Percentiles rank a stretch among this genome's conserved stretches.
Conservation (phyloP, 2,888 invertebrate genomes). For the Meloe dianella region DNA sequence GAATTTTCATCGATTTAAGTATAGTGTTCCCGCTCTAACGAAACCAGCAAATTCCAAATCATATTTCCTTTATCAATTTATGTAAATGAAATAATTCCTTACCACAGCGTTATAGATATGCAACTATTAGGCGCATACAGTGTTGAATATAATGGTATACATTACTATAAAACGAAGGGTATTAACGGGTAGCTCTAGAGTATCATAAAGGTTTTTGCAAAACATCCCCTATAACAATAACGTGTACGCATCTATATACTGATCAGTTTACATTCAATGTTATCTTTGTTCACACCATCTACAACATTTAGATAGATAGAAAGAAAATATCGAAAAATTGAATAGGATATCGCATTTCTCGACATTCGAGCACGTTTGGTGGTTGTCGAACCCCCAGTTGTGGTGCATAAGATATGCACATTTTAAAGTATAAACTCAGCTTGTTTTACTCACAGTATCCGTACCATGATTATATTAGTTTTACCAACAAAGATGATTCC, state of each 20-base stretch:
- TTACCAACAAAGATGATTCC: slow-evolving; percentile 33
- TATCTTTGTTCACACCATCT: slow-evolving; percentile 23
- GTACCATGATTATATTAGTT: slow-evolving; percentile 38
- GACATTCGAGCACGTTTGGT: slow-evolving; percentile 47
- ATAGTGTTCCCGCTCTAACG: not conserved
- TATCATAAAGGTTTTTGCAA: slow-evolving; percentile 36
- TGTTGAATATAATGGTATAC: slow-evolving; percentile 31
- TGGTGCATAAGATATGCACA: slow-evolving; percentile 51
- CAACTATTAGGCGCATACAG: slow-evolving; percentile 29
- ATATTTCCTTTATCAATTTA: slow-evolving; percentile 11
- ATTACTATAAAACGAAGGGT: slow-evolving; percentile 36
- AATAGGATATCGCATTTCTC: slow-evolving; percentile 47
- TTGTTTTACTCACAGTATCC: slow-evolving; percentile 26
- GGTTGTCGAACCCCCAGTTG: slow-evolving; percentile 46
- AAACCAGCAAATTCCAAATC: not conserved
- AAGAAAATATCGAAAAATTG: slow-evolving; percentile 37
- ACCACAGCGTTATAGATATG: not conserved
- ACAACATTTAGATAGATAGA: not conserved
- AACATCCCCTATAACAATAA: slow-evolving; percentile 14
- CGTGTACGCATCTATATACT: slow-evolving; percentile 19
- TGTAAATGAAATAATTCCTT: slow-evolving; percentile 24
- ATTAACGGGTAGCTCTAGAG: slow-evolving; percentile 37
- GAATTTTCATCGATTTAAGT: not conserved
- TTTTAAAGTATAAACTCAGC: slow-evolving; percentile 53
- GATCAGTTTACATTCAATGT: slow-evolving; percentile 23